A percentile compares a stretch with the other conserved stretches of the same genome.
These are phyloP conservation scores for Paracentrotus lividus DNA, from an alignment of 53 echinoderm and acorn worm genomes.

Conservation along the genomic window DNA sequence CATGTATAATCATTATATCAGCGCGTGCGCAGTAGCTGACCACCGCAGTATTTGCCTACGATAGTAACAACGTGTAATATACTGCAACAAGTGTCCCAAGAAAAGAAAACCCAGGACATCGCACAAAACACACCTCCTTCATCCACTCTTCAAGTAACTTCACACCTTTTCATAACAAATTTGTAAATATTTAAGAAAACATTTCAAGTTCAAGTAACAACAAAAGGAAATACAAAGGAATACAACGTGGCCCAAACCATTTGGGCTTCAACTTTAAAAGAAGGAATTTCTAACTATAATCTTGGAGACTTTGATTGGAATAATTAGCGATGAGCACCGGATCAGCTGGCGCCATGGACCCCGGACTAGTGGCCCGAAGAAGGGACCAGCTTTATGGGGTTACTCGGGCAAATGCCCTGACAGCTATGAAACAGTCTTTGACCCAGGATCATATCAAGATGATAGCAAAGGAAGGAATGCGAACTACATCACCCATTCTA, in stretches of 20 bases:
- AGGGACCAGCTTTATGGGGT: conserved; percentile 88
- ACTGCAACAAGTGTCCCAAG: conserved; percentile 21
- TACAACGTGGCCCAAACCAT: conserved; percentile 14
- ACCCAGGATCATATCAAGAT: conserved; percentile 69
- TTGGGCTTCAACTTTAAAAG: conserved; percentile 33
- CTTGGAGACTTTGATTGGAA: not conserved
- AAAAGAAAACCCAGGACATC: not conserved
- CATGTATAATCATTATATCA: conserved; percentile 34
- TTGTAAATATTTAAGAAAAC: conserved; percentile 38
- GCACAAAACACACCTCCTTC: not conserved
- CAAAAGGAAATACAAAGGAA: conserved; percentile 24
- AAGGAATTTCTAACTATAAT: not conserved
- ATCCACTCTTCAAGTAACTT: conserved; percentile 23
- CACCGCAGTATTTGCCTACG: conserved; percentile 38
- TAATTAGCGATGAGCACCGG: conserved; percentile 41
- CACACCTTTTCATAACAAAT: conserved; percentile 22
- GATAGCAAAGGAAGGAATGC: conserved; percentile 65
- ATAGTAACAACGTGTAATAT: conserved; percentile 51
- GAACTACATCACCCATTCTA: conserved; percentile 60
- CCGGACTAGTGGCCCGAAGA: conserved; percentile 67
- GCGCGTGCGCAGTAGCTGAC: conserved; percentile 65
- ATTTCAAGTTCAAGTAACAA: not conserved
- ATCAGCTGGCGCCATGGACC: not conserved
- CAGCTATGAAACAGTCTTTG: conserved; percentile 49
- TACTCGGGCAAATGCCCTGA: conserved; percentile 59